phyloP scores from a whole-genome alignment of 2,888 invertebrate species.

The Trichacis sp. region DNA sequence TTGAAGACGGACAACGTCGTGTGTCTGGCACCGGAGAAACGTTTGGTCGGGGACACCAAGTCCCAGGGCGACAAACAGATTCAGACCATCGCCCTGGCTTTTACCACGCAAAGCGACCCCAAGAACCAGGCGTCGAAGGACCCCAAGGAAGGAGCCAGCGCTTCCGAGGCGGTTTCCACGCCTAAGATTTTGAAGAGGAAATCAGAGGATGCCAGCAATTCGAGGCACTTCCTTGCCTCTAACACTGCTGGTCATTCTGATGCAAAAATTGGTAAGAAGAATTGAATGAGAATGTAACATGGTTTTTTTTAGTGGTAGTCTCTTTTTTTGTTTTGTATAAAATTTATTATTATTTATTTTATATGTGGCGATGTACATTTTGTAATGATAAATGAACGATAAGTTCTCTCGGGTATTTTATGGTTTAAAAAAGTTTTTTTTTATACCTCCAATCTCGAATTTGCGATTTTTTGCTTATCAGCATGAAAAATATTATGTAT shows the following conservation, averaged over 20 bases:
- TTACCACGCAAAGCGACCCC: conserved; percentile 54
- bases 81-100: conserved; percentile 61
- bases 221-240: conserved; percentile 47
- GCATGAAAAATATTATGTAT: too few relatives aligned
- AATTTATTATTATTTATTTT: too few relatives aligned
- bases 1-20: conserved; percentile 58
- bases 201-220: conserved; percentile 52
- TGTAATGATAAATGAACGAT: too few relatives aligned
- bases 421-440: too few relatives aligned
- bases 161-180: conserved; percentile 55
- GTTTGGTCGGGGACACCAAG: conserved; percentile 23
- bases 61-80: conserved; percentile 50
- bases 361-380: too few relatives aligned
- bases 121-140: conserved; percentile 44
- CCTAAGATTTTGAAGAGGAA: conserved; percentile 64
- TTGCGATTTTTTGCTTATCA: too few relatives aligned
- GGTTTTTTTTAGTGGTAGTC: too few relatives aligned
- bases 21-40: conserved; percentile 51
- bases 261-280: conserved; percentile 60
- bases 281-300: too few relatives aligned
- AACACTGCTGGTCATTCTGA: conserved; percentile 50
- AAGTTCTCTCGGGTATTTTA: too few relatives aligned
- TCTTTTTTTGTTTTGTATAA: too few relatives aligned
- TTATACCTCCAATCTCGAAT: too few relatives aligned
- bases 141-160: conserved; percentile 50